Conservation (phyloP, 2,888 invertebrate species). For the Zootermopsis nevadensis region DNA sequence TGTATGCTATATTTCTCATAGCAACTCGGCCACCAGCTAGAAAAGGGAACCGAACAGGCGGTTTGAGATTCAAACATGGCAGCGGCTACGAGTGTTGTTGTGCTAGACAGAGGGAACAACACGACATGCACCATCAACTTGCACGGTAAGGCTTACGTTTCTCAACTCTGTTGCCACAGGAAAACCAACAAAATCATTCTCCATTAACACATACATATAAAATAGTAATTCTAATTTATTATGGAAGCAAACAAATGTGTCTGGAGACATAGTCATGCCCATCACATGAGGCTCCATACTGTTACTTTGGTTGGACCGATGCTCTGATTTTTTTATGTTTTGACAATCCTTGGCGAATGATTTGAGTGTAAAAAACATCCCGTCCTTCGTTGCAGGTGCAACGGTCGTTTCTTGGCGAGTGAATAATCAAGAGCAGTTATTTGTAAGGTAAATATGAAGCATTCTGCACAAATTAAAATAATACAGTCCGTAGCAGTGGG, state of each 20-base stretch:
- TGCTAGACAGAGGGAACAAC: constrained; percentile 94
- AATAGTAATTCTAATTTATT: constrained; percentile 19
- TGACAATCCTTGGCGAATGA: constrained; percentile 49
- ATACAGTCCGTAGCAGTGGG: neutral
- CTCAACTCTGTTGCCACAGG: neutral
- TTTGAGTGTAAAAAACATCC: constrained; percentile 45
- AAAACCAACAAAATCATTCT: neutral
- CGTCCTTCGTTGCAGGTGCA: constrained; percentile 76
- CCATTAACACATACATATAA: neutral
- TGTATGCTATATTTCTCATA: constrained; percentile 46
- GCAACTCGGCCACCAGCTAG: constrained; percentile 46
- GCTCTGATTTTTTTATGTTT: constrained; percentile 54
- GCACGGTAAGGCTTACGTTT: constrained; percentile 79
- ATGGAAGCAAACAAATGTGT: constrained; percentile 34
- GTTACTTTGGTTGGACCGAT: constrained; percentile 49
- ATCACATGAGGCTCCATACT: constrained; percentile 51
- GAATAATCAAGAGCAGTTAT: constrained; percentile 95
- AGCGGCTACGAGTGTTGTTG: constrained; percentile 93
- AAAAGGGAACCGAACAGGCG: constrained; percentile 54
- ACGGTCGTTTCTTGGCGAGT: constrained; percentile 97
- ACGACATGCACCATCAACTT: constrained; percentile 97
- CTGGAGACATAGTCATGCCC: constrained; percentile 49
- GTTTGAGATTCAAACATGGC: constrained; percentile 57
- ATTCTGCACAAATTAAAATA: neutral
- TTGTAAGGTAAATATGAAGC: constrained; percentile 83